Percentiles rank a stretch among this genome's conserved stretches.
These are phyloP conservation scores for Sebastes flavidus DNA, from an alignment of 2,797 vertebrate species.

Conservation along the genomic window DNA sequence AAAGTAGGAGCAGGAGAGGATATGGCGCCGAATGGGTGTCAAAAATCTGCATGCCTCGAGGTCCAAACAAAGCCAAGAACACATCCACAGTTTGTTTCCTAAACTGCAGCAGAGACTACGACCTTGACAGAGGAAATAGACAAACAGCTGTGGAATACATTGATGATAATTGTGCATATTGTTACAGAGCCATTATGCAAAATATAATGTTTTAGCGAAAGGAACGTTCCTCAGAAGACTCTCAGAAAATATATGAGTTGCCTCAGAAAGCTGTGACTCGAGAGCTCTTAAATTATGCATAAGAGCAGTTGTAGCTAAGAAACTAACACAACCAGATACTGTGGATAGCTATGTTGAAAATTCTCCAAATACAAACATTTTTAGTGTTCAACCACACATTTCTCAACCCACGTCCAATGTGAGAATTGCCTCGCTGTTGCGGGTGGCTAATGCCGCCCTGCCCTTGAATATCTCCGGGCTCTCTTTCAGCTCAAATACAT, in stretches of 20 bases:
- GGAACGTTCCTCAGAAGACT: slow-evolving; percentile 3
- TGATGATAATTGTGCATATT: slow-evolving; percentile 54
- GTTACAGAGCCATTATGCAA: slow-evolving; percentile 43
- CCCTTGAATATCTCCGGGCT: slow-evolving; percentile 13
- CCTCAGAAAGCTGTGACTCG: neutral
- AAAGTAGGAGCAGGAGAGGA: slow-evolving; percentile 24
- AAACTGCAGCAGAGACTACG: slow-evolving; percentile 25
- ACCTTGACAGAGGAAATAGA: slow-evolving; percentile 18
- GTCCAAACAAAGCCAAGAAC: slow-evolving; percentile 42
- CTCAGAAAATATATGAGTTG: slow-evolving; percentile 1
- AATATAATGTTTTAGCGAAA: slow-evolving; percentile 20
- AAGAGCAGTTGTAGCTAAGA: slow-evolving; percentile 15
- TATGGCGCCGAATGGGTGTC: slow-evolving; percentile 12
- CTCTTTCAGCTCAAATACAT: slow-evolving; percentile 4
- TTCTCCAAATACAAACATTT: neutral
- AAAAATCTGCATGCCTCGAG: slow-evolving; percentile 32
- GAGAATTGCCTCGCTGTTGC: neutral
- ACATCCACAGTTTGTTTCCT: neutral
- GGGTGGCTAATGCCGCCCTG: neutral
- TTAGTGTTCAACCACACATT: neutral
- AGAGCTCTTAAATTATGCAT: slow-evolving; percentile 34
- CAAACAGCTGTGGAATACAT: slow-evolving; percentile 44
- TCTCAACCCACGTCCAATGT: slow-evolving; percentile 4
- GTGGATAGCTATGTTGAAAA: neutral
- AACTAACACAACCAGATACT: slow-evolving; percentile 5